Evolutionary conservation across 2,888 invertebrate genomes (phyloP).

Genomic region (Ectemnius lituratus): DNA sequence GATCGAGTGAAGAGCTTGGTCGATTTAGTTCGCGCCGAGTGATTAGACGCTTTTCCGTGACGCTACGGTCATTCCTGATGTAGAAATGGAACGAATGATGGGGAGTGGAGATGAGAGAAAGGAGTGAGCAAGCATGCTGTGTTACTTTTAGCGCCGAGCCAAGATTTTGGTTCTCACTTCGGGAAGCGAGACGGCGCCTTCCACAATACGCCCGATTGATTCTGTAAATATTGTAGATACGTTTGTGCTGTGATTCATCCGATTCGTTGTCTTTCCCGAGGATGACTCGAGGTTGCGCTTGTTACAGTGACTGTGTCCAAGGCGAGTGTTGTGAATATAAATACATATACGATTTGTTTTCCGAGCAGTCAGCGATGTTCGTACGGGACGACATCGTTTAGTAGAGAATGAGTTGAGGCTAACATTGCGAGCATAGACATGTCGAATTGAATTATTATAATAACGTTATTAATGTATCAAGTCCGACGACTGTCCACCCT

Average conservation of each 20-base stretch:
- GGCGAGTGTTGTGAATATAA: constrained; percentile 55
- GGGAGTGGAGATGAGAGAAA: no score
- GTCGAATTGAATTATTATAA: constrained; percentile 56
- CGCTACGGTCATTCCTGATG: neutral
- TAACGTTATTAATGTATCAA: constrained; percentile 63
- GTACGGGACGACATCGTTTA: constrained; percentile 36
- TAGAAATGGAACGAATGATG: no score
- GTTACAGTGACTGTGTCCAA: constrained; percentile 45
- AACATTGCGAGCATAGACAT: constrained; percentile 56
- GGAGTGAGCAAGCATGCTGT: no score
- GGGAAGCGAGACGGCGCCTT: no score
- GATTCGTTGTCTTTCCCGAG: constrained; percentile 52
- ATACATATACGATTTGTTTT: constrained; percentile 41
- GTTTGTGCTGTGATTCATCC: constrained; percentile 60
- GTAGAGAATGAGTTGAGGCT: constrained; percentile 52
- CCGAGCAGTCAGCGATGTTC: constrained; percentile 36
- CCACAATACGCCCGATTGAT: constrained; percentile 43
- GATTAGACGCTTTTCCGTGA: constrained; percentile 6
- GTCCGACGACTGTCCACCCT: constrained; percentile 53
- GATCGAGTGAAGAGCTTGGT: constrained; percentile 59
- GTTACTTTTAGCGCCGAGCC: neutral
- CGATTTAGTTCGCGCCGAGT: constrained; percentile 51
- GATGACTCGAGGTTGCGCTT: constrained; percentile 63
- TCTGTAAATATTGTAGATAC: constrained; percentile 67
- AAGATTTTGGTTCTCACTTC: neutral